These are phyloP conservation scores for chimpanzee (Pan troglodytes) DNA, from an alignment of 2,113 vertebrate species.

Conservation along the genomic window NHGRI_mPanTro3-v2.1_pri NC_072414.2:48672001-48672500, in stretches of 20 bases:
- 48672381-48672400: background rate
- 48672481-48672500: background rate
- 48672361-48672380: background rate
- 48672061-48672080: background rate
- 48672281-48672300: background rate
- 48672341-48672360: background rate
- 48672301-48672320: background rate
- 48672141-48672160: background rate
- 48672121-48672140: background rate
- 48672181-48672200: background rate
- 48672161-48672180: background rate
- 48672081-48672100: slow-evolving; percentile 24
- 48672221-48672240: background rate
- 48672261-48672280: background rate
- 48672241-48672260: background rate
- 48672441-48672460: background rate
- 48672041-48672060: background rate
- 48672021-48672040: background rate
- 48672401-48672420: background rate
- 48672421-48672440: background rate
- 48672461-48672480: background rate
- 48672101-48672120: background rate
- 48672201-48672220: background rate
- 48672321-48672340: background rate
- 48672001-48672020: background rate